Base-by-base conservation (phyloP, 2,888 invertebrate species). In the Tuta absoluta region DNA sequence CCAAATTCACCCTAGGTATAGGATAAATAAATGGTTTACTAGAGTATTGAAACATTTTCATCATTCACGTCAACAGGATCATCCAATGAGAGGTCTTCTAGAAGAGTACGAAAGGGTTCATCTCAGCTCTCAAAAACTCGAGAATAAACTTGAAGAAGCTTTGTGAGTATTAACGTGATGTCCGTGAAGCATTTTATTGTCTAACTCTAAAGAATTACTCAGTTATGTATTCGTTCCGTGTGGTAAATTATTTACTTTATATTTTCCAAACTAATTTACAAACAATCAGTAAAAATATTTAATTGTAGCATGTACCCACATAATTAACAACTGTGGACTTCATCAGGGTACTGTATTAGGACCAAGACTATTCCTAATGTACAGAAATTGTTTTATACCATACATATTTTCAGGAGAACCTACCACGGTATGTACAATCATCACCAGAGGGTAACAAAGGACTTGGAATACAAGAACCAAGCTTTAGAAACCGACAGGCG, bases 401-500 rank as follows among this genome's bases (percentile, higher is more conserved):
- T 49, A 17, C 3, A 53, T 24, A 14, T 56, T 56, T 37, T 10
- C 75, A 94, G 94, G 76, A 89, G 93, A 0, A 95, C 94, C 0
- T 95, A 94, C 75, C 95, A 95, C 75, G 87, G 87, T 10, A 85
- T 91, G 84, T 85, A 81, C 74, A 86, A 85, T 63, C 87, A 91
- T 66, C 81, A 87, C 64, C 82, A 87, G 62, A 91, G 93, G 1
- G 92, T 96, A 2, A 94, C 94, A 62, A 93, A 93, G 21, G 96
- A 96, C 77, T 82, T 96, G 70, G 93, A 94, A 53, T 94, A 95
- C 78, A 96, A 96, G 80, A 93, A 95, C 75, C 96, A 96, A 71
- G 94, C 96, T 0, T 82, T 97, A 67, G 95, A 95, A 90, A 95
- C 95, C 0, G 96, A 97, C 76, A 92, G 95, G 23, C 92, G 95